Evolutionary conservation across 2,888 invertebrate genomes (phyloP).

Genomic region (Hedychridium roseum): DNA sequence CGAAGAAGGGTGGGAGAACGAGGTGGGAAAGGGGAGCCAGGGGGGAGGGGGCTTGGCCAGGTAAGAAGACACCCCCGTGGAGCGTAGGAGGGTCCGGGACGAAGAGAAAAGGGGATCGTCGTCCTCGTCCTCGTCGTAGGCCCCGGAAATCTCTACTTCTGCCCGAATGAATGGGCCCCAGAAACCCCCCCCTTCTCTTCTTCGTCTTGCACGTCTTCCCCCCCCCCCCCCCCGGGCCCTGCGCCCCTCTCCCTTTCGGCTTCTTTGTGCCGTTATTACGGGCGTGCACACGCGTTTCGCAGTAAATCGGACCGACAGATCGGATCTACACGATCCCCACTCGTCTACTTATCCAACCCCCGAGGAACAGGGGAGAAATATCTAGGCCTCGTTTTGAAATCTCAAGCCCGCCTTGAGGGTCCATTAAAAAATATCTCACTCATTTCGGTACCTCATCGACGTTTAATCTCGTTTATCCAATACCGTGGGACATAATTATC

Average conservation of each 20-base stretch:
- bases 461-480: no score
- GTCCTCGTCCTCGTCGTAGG: slow-evolving; percentile 18
- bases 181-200: slow-evolving; percentile 23
- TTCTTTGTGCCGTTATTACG: slow-evolving; percentile 41
- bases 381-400: not conserved
- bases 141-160: slow-evolving; percentile 62
- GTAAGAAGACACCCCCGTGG: slow-evolving; percentile 56
- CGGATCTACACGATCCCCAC: slow-evolving; percentile 36
- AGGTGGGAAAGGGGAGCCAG: slow-evolving; percentile 24
- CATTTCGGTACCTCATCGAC: no score
- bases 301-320: slow-evolving; percentile 53
- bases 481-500: no score
- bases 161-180: slow-evolving; percentile 53
- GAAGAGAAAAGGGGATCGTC: not conserved
- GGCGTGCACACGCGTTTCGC: slow-evolving; percentile 36
- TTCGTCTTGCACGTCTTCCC: slow-evolving; percentile 6
- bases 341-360: slow-evolving; percentile 25
- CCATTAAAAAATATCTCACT: no score
- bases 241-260: slow-evolving; percentile 10
- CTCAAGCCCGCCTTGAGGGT: no score
- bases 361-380: not conserved
- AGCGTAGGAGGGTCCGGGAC: slow-evolving; percentile 3
- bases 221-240: slow-evolving; percentile 14
- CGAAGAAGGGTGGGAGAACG: slow-evolving; percentile 1
- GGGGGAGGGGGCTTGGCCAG: slow-evolving; percentile 33